These are phyloP conservation scores for Masnerella sp. DNA, from an alignment of 2,888 invertebrate species.

Conservation along the genomic window DNA sequence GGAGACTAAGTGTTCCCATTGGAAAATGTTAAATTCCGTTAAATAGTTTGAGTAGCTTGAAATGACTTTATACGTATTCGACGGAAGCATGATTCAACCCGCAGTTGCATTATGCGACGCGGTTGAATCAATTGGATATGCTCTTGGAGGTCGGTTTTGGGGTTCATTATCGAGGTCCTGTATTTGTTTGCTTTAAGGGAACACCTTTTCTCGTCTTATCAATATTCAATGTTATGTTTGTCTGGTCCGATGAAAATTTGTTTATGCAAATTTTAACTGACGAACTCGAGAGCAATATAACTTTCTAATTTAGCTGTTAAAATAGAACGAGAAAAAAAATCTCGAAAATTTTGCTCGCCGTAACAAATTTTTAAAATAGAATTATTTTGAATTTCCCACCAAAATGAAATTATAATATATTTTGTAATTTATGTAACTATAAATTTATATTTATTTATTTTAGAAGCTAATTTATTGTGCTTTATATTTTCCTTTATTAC, in stretches of 20 bases:
- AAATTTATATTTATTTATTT: too few species aligned
- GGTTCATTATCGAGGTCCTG: slow-evolving; percentile 46
- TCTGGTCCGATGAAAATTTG: too few species aligned
- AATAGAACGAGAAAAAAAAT: too few species aligned
- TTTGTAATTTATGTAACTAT: too few species aligned
- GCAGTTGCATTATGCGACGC: slow-evolving; percentile 64
- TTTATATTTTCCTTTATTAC: slow-evolving; percentile 13
- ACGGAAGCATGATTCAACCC: slow-evolving; percentile 65
- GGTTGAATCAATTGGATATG: slow-evolving; percentile 72
- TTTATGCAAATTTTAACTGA: too few species aligned
- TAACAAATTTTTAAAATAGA: too few species aligned
- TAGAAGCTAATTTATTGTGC: too few species aligned
- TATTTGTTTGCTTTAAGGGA: slow-evolving; percentile 49
- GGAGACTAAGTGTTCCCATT: slow-evolving; percentile 21
- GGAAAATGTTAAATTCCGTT: slow-evolving; percentile 60
- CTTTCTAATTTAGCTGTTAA: too few species aligned
- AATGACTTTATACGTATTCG: slow-evolving; percentile 70
- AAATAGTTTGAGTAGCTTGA: slow-evolving; percentile 73
- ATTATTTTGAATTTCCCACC: too few species aligned
- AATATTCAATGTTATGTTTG: slow-evolving; percentile 17
- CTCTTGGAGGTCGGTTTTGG: slow-evolving; percentile 62
- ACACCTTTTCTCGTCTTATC: not conserved
- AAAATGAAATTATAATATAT: not conserved
- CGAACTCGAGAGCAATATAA: too few species aligned
- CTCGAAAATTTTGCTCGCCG: too few species aligned